A percentile compares a stretch with the other conserved stretches of the same genome.
Conservation (phyloP, 2,888 invertebrate genomes). For the Pollenia griseotomentosa region DNA sequence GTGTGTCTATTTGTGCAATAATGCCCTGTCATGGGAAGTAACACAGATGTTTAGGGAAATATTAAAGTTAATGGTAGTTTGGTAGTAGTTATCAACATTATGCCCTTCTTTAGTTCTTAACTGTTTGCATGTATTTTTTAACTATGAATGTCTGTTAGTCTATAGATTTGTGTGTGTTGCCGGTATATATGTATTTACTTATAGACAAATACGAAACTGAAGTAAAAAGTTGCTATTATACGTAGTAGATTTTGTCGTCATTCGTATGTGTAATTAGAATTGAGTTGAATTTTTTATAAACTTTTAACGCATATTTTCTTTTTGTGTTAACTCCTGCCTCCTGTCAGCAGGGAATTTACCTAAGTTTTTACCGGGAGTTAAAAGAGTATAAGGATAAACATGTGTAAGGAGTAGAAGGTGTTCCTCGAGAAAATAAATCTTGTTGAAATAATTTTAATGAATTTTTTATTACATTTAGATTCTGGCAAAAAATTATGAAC, state of each 20-base stretch:
- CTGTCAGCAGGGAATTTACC: constrained; percentile 1
- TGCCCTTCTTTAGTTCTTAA: constrained; percentile 36
- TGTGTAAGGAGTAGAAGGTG: background rate
- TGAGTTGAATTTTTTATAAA: constrained; percentile 73
- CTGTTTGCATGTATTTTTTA: constrained; percentile 36
- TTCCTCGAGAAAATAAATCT: constrained; percentile 58
- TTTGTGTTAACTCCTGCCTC: background rate
- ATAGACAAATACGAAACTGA: background rate
- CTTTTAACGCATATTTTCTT: constrained; percentile 57
- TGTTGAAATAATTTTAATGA: constrained; percentile 68
- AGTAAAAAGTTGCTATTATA: constrained; percentile 23
- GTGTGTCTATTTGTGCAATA: constrained; percentile 1
- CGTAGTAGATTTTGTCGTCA: constrained; percentile 54
- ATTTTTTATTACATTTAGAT: constrained; percentile 64
- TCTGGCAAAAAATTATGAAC: constrained; percentile 48
- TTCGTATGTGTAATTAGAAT: constrained; percentile 82
- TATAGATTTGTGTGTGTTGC: background rate
- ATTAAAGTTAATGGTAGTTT: constrained; percentile 73
- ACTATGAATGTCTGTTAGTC: background rate
- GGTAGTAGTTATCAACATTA: constrained; percentile 67
- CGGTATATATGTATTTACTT: background rate
- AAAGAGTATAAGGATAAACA: background rate
- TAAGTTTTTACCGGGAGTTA: constrained; percentile 9
- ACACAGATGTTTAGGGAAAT: constrained; percentile 72
- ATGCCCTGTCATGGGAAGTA: constrained; percentile 67